Evolutionary conservation across 2,113 vertebrate species (phyloP), one percentile per base, ranked within the genome.

Genomic region (Verasper variegatus): DNA sequence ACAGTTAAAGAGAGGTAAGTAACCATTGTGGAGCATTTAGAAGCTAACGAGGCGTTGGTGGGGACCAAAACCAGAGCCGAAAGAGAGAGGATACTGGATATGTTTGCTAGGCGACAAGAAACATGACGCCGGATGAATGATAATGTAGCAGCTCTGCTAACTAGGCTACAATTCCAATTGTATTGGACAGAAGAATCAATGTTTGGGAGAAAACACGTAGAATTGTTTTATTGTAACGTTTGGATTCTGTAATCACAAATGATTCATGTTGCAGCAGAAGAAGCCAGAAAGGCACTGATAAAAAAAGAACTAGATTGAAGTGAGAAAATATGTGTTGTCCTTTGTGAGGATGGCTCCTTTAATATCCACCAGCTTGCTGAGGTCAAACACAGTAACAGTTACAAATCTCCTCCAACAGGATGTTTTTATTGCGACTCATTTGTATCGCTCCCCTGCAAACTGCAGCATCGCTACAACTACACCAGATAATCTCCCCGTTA

Each of bases 321-420:
- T 17, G 5, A 58, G 69, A 21, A 60, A 18, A 61, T 57, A 58
- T 37, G 37, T 74, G 63, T 26, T 63, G 20, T 26, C 24, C 42
- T 77, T 68, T 81, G 65, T 18, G 26, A 27, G 52, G 45, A 78
- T 18, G 24, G 49, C 27, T 63, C 23, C 15, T 21, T 54, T 63
- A 51, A 74, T 66, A 54, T 47, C 26, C 5, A 51, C 11, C 5
- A 11, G 42, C 51, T 74, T 13, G 37, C 61, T 21, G 55, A 51
- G 58, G 51, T 58, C 58, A 72, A 35, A 68, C 42, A 59, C 69
- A 60, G 23, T 20, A 18, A 20, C 64, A 64, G 23, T 24, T 20
- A 49, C 45, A 76, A 76, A 55, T 68, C 26, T 62, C 26, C 45
- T 63, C 17, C 23, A 71, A 76, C 68, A 51, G 68, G 73, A 45